These are phyloP conservation scores for Frankliniella fusca DNA, from an alignment of 2,888 invertebrate genomes.

Conservation along the genomic window DNA sequence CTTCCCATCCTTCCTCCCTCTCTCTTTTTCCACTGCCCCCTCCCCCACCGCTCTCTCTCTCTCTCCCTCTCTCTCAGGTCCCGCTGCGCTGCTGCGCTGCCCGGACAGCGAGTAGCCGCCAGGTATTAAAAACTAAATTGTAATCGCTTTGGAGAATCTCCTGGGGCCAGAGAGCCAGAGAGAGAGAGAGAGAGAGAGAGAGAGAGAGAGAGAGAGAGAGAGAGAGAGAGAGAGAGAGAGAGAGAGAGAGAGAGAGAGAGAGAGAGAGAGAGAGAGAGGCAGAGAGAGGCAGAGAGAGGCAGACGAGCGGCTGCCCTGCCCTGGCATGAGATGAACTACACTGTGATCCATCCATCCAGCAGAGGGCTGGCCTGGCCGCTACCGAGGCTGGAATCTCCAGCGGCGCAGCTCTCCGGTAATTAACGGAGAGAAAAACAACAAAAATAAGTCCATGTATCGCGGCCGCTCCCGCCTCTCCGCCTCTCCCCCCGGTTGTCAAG, in stretches of 20 bases:
- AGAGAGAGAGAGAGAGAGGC: too few species aligned
- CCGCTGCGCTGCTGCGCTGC: background rate
- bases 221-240: too few species aligned
- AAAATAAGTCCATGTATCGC: too few species aligned
- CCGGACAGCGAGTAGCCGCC: constrained; percentile 1
- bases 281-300: background rate
- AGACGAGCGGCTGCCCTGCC: background rate
- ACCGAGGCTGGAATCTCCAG: background rate
- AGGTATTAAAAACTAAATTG: constrained; percentile 27
- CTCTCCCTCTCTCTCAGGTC: background rate
- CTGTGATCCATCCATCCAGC: background rate
- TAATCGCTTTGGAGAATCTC: constrained; percentile 26
- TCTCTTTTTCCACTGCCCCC: background rate
- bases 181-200: background rate
- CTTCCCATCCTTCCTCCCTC: background rate
- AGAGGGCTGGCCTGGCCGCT: background rate
- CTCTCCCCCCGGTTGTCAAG: too few species aligned
- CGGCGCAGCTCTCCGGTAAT: too few species aligned
- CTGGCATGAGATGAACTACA: constrained; percentile 10
- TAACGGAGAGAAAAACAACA: too few species aligned
- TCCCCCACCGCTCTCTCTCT: background rate
- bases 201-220: too few species aligned
- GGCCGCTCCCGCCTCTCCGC: too few species aligned
- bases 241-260: too few species aligned
- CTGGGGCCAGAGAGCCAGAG: background rate